These are phyloP conservation scores for Caenorhabditis latens DNA, from an alignment of 1,140 invertebrate genomes.

Conservation along the genomic window DNA sequence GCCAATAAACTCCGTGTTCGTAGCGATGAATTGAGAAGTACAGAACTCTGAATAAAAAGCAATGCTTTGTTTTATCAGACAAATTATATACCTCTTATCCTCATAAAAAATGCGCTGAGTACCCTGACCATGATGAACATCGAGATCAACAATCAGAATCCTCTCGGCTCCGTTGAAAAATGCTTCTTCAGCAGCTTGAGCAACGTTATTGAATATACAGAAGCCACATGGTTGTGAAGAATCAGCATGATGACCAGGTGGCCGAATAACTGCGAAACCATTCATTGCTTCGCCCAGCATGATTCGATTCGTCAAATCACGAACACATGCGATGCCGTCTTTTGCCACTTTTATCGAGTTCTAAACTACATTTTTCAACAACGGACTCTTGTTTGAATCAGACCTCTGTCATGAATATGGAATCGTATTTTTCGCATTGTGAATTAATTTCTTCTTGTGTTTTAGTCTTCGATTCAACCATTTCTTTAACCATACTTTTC, in stretches of 20 bases:
- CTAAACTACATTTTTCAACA: conserved; percentile 13
- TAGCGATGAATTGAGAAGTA: conserved; percentile 98
- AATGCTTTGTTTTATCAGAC: background rate
- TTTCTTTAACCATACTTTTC: background rate
- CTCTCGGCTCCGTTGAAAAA: conserved; percentile 53
- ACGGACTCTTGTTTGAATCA: background rate
- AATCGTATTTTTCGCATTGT: conserved; percentile 35
- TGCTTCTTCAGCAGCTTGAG: conserved; percentile 85
- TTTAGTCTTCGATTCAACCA: conserved; percentile 3
- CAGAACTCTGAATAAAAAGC: conserved; percentile 84
- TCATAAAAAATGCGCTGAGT: conserved; percentile 94
- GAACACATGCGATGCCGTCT: conserved; percentile 48
- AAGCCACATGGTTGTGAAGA: conserved; percentile 93
- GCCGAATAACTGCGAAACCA: conserved; percentile 78
- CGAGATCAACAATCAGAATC: conserved; percentile 94
- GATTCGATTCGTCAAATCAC: conserved; percentile 44
- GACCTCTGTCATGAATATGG: conserved; percentile 51
- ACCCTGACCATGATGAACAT: conserved; percentile 94
- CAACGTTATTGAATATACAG: conserved; percentile 96
- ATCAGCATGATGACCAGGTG: conserved; percentile 96
- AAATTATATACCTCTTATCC: conserved; percentile 84
- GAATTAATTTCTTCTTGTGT: conserved; percentile 51
- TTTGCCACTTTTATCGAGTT: conserved; percentile 40
- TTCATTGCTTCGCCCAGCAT: conserved; percentile 44
- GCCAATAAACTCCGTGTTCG: conserved; percentile 92